Percentiles rank a stretch among this genome's conserved stretches.
Evolutionary conservation across 2,113 vertebrate species (phyloP).

Genomic region (Kryptolebias marmoratus): DNA sequence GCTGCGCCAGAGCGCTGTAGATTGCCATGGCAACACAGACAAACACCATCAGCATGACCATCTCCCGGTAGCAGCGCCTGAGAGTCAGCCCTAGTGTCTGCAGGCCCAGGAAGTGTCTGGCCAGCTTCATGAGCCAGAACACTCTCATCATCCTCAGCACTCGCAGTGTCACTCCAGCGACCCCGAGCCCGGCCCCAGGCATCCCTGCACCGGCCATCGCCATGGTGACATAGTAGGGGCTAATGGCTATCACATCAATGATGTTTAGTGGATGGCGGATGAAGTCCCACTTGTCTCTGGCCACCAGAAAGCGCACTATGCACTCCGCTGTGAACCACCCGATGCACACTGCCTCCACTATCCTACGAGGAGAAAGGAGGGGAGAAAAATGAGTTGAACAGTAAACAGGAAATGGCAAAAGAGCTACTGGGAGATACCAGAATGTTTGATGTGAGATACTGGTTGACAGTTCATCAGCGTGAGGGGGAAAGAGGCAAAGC

Average conservation of each 20-base stretch:
- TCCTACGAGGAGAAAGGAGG: slow-evolving; percentile 78
- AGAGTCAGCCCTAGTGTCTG: slow-evolving; percentile 98
- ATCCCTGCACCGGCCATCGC: slow-evolving; percentile 89
- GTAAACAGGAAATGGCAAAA: slow-evolving; percentile 65
- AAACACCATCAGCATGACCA: slow-evolving; percentile 99
- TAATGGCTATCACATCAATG: slow-evolving; percentile 96
- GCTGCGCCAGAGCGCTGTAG: slow-evolving; percentile 96
- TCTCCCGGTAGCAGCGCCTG: slow-evolving; percentile 95
- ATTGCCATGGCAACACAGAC: slow-evolving; percentile 98
- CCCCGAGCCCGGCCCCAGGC: slow-evolving; percentile 93
- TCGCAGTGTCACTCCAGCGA: slow-evolving; percentile 93
- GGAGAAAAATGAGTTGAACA: slow-evolving; percentile 29
- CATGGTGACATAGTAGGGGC: slow-evolving; percentile 92
- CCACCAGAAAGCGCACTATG: slow-evolving; percentile 95
- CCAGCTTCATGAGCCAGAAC: slow-evolving; percentile 99
- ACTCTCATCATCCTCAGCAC: slow-evolving; percentile 98
- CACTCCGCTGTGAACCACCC: slow-evolving; percentile 99
- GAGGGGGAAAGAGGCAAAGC: slow-evolving; percentile 26
- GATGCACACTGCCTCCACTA: slow-evolving; percentile 98
- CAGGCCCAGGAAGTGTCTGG: slow-evolving; percentile 96
- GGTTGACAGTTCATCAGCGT: slow-evolving; percentile 20
- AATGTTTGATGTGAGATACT: slow-evolving; percentile 31
- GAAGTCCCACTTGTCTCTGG: slow-evolving; percentile 96
- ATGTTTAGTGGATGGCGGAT: slow-evolving; percentile 95
- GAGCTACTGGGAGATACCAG: slow-evolving; percentile 31